Conservation (phyloP, 2,888 invertebrate genomes). For the Helicoverpa assulta region DNA sequence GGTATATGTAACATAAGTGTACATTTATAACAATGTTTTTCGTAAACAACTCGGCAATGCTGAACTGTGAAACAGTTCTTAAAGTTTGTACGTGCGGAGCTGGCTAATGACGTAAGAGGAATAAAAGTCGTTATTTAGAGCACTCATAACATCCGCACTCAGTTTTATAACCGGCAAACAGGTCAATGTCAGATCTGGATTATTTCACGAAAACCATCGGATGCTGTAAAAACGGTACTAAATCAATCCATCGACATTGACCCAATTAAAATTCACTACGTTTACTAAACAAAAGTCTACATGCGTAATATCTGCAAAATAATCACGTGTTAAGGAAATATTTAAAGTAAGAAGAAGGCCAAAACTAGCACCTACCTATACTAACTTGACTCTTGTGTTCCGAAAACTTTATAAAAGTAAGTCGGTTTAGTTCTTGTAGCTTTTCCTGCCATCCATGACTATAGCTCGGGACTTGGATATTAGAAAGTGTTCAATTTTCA, state of each 20-base stretch:
- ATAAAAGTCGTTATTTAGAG: slow-evolving; percentile 51
- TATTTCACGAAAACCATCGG: slow-evolving; percentile 42
- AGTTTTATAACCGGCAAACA: slow-evolving; percentile 57
- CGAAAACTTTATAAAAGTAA: too few relatives aligned
- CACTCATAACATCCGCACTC: slow-evolving; percentile 45
- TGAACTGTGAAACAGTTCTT: too few relatives aligned
- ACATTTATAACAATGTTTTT: neutral
- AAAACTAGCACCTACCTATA: too few relatives aligned
- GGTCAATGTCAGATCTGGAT: slow-evolving; percentile 66
- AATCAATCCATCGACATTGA: slow-evolving; percentile 60
- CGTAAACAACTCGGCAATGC: too few relatives aligned
- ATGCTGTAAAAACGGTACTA: slow-evolving; percentile 44
- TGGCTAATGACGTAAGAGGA: slow-evolving; percentile 44
- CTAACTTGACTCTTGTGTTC: too few relatives aligned
- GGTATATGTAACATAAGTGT: neutral
- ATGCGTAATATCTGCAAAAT: slow-evolving; percentile 1
- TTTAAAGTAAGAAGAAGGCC: too few relatives aligned
- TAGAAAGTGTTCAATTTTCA: too few relatives aligned
- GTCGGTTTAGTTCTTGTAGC: too few relatives aligned
- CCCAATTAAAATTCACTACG: slow-evolving; percentile 49
- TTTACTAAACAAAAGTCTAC: slow-evolving; percentile 1
- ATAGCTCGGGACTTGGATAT: too few relatives aligned
- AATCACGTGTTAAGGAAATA: slow-evolving; percentile 3
- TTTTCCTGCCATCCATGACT: too few relatives aligned
- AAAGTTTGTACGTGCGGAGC: neutral